A percentile compares a stretch with the other conserved stretches of the same genome.
These are phyloP conservation scores for Lithophane socia DNA, from an alignment of 2,888 invertebrate species.

Conservation along the genomic window DNA sequence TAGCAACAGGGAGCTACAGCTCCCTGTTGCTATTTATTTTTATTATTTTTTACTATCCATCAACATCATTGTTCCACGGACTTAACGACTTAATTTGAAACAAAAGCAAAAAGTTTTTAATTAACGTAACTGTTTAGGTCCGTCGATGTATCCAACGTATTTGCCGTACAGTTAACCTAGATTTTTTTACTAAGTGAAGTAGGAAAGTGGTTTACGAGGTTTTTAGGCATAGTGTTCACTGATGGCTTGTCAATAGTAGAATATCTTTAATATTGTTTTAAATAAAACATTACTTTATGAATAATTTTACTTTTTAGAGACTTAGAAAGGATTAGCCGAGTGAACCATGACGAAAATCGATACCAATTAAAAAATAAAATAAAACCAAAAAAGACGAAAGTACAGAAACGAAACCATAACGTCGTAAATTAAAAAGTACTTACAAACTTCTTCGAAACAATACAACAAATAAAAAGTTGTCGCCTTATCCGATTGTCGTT, in stretches of 20 bases:
- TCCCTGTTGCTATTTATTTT: slow-evolving; percentile 34
- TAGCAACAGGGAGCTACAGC: too few relatives aligned
- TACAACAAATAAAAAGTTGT: neutral
- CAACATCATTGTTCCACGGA: slow-evolving; percentile 36
- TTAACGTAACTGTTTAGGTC: slow-evolving; percentile 48
- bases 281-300: neutral
- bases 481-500: neutral
- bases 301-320: neutral
- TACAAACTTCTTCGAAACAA: neutral
- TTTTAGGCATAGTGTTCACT: slow-evolving; percentile 13
- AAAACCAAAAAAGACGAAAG: neutral
- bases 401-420: neutral
- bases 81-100: slow-evolving; percentile 52
- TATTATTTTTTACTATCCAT: slow-evolving; percentile 50
- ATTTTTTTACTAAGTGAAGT: slow-evolving; percentile 30
- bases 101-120: slow-evolving; percentile 50
- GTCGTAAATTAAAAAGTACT: neutral
- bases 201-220: slow-evolving; percentile 16
- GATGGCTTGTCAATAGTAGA: neutral
- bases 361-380: neutral
- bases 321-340: too few relatives aligned
- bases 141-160: slow-evolving; percentile 40
- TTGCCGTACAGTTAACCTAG: slow-evolving; percentile 47
- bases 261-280: neutral
- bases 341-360: too few relatives aligned